Conservation (phyloP, 2,888 invertebrate species). For the Stegophylla sp. region DNA sequence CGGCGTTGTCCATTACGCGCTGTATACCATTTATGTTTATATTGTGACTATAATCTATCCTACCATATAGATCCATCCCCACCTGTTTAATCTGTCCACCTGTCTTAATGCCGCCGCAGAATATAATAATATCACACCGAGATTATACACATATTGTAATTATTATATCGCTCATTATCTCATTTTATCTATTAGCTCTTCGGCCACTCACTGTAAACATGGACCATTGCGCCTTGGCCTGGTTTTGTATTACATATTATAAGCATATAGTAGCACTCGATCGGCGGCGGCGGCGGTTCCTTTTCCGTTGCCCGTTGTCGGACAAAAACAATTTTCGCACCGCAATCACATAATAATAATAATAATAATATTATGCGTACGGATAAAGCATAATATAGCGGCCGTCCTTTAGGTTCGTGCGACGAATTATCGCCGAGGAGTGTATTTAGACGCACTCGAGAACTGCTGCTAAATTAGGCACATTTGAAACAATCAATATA, state of each 20-base stretch:
- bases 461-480: too few species aligned
- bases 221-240: conserved; percentile 47
- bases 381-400: background rate
- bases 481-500: too few species aligned
- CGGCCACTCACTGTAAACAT: conserved; percentile 43
- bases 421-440: too few species aligned
- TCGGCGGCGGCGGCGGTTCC: too few species aligned
- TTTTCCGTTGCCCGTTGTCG: background rate
- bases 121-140: background rate
- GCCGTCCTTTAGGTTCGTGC: background rate
- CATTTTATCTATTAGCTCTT: conserved; percentile 34
- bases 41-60: too few species aligned
- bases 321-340: background rate
- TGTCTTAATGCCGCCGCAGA: too few species aligned
- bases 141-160: too few species aligned
- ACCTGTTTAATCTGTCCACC: too few species aligned
- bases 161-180: conserved; percentile 38
- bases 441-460: too few species aligned
- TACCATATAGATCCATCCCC: conserved; percentile 12
- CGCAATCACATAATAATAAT: background rate
- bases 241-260: background rate
- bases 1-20: background rate
- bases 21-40: too few species aligned
- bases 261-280: background rate
- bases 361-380: too few species aligned